Evolutionary conservation across 2,113 vertebrate genomes (phyloP), one percentile per base, ranked within the genome.

Genomic region (Hypanus sabinus): DNA sequence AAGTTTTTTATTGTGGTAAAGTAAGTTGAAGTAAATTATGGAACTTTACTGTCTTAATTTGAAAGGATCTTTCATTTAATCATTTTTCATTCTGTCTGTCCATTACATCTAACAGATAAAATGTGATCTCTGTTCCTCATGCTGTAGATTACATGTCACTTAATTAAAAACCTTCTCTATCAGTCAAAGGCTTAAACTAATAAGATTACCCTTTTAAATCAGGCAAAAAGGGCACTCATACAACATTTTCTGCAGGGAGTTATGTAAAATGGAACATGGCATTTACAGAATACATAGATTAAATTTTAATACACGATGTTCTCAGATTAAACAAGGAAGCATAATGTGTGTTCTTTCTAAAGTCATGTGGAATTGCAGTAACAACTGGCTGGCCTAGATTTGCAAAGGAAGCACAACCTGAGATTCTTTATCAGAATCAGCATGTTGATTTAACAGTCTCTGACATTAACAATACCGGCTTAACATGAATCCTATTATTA

Each of bases 191-290:
- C 18, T 90, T 90, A 90, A 68, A 20, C 60, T 90, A 90, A 60
- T 33, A 65, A 90, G 60, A 33, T n/a, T 33, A n/a, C n/a, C 83
- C 30, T 65, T 90, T 33, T 33, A 33, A 90, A 90, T 16, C 33
- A 90, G 85, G 16, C n/a, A 65, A 90, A 65, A 90, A 90, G 85
- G 85, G 16, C 14, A 22, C 18, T 90, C 60, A 65, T n/a, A 18
- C 55, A n/a, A 33, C 62, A 68, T 33, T 65, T n/a, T 90, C 85
- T 20, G n/a, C 20, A 60, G 14, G 16, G 46, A 83, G n/a, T 90
- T 68, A 65, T 33, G 18, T 90, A 90, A 33, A 90, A n/a, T 90
- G 62, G 85, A 90, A 90, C 85, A 36, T 33, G 83, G n/a, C 75
- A 76, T n/a, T 55, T 88, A 88, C 55, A 88, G 83, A 88, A 88